phyloP scores from a whole-genome alignment of 2,113 vertebrate genomes.

The Ceyx margarethae region DNA sequence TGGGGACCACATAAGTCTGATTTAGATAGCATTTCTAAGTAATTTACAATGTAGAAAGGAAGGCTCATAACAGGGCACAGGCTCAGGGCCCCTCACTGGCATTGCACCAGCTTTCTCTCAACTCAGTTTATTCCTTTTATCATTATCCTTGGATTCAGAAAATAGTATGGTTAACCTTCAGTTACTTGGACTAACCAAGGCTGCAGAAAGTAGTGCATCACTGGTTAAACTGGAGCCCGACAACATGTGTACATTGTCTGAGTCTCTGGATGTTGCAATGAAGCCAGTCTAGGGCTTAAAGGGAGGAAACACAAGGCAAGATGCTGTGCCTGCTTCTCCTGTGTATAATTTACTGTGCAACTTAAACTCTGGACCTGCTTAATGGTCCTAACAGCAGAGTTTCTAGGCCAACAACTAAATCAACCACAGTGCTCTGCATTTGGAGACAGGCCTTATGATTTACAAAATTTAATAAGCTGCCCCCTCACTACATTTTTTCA shows the following conservation, averaged over 20 bases:
- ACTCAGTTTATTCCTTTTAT: neutral
- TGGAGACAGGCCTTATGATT: slow-evolving; percentile 63
- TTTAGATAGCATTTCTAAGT: neutral
- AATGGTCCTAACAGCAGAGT: slow-evolving; percentile 65
- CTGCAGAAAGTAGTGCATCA: neutral
- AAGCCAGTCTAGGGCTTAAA: neutral
- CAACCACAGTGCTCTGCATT: slow-evolving; percentile 39
- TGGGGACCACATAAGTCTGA: neutral
- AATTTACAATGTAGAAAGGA: neutral
- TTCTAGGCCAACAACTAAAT: slow-evolving; percentile 69
- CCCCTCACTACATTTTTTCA: neutral
- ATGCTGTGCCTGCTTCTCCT: slow-evolving; percentile 28
- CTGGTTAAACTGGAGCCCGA: neutral
- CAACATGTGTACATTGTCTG: neutral
- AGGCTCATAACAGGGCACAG: neutral
- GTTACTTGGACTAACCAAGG: neutral
- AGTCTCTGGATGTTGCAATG: neutral
- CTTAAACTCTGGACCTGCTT: slow-evolving; percentile 68
- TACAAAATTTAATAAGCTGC: slow-evolving; percentile 71
- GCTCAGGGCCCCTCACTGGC: neutral
- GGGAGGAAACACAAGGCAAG: neutral
- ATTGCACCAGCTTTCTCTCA: neutral
- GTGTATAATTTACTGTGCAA: slow-evolving; percentile 60
- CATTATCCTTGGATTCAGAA: neutral
- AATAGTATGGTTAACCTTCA: neutral